phyloP scores from a whole-genome alignment of 2,888 invertebrate species.

The Epistrophe eligans region DNA sequence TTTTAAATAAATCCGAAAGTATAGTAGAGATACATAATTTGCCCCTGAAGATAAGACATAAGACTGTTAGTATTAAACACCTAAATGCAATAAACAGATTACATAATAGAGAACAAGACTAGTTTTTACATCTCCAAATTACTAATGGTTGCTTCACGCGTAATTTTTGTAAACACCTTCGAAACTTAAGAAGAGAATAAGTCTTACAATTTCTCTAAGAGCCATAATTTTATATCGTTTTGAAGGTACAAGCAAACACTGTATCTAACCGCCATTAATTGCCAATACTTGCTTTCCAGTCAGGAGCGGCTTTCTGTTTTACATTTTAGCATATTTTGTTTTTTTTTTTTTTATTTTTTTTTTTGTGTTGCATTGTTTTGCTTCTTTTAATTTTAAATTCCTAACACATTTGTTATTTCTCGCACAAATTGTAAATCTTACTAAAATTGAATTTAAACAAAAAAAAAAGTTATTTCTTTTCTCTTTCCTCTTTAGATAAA shows the following conservation, averaged over 20 bases:
- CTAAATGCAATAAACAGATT: too few species aligned
- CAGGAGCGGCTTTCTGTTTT: conserved; percentile 25
- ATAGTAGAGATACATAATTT: too few species aligned
- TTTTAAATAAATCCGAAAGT: too few species aligned
- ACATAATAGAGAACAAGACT: too few species aligned
- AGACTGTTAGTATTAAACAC: too few species aligned
- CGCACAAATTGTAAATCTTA: conserved; percentile 51
- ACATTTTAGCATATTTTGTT: conserved; percentile 44
- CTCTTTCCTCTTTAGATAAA: conserved; percentile 54
- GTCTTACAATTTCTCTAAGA: background rate
- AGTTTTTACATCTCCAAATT: too few species aligned
- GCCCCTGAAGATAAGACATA: too few species aligned
- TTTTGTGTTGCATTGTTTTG: conserved; percentile 60
- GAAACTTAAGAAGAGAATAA: too few species aligned
- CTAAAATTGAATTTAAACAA: conserved; percentile 19
- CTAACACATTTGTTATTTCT: conserved; percentile 65
- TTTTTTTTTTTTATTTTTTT: background rate
- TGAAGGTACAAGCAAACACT: background rate
- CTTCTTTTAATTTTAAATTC: conserved; percentile 23
- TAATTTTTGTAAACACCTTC: too few species aligned
- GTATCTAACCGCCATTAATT: background rate
- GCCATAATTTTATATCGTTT: background rate
- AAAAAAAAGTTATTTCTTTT: conserved; percentile 27
- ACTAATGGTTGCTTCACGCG: too few species aligned
- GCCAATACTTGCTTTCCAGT: background rate